Conservation (phyloP, 2,797 vertebrate species). For the Acridotheres tristis region DNA sequence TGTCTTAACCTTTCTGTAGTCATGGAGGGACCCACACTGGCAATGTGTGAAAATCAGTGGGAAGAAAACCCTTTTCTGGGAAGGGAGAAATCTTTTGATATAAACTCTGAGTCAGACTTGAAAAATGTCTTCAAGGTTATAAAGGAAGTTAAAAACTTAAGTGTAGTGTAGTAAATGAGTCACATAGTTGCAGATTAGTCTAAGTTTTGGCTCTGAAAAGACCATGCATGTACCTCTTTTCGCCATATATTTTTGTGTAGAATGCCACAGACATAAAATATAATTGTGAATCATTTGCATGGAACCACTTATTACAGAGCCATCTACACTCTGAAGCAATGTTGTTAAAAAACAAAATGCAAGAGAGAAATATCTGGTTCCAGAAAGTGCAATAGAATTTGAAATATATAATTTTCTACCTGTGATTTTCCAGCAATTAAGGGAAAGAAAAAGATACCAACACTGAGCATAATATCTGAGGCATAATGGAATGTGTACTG, state of each 20-base stretch:
- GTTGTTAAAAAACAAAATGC: neutral
- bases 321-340: neutral
- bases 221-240: neutral
- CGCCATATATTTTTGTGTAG: neutral
- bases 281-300: neutral
- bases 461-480: neutral
- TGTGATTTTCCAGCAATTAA: neutral
- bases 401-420: neutral
- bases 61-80: neutral
- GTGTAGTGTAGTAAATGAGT: neutral
- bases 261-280: neutral
- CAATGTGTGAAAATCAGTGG: neutral
- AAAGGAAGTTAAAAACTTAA: neutral
- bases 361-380: neutral
- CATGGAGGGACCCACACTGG: neutral
- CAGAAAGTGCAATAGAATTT: neutral
- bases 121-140: neutral
- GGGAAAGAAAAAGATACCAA: neutral
- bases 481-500: neutral
- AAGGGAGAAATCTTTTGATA: neutral
- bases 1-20: neutral
- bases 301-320: neutral
- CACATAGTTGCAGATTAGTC: neutral
- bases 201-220: neutral
- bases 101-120: neutral